Base-by-base conservation (phyloP, 2,888 invertebrate species). In the Pomacea canaliculata region DNA sequence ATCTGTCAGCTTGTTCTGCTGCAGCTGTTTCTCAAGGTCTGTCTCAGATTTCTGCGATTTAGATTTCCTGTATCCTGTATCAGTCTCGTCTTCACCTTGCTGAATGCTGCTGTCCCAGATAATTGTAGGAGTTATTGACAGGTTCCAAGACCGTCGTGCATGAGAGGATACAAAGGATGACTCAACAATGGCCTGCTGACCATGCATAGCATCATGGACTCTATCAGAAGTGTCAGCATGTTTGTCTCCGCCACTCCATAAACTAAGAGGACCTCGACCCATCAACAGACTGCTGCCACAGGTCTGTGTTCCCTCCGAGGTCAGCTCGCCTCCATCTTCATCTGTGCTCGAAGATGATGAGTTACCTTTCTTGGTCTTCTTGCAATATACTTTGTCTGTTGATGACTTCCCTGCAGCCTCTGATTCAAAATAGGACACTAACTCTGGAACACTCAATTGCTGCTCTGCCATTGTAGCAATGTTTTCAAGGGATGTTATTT, bases 181-280 rank as follows among this genome's bases (percentile, higher is more conserved):
- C n/a, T 73, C 70, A 10, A 51, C 37, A 46, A 76, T 46, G n/a
- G 7, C 62, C 68, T 76, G 68, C 5, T 9, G 23, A 13, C 73
- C 70, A 63, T 68, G 48, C 48, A 73, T 27, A 51, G 71, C 71
- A 27, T 70, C n/a, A 27, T 49, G 60, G n/a, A 56, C 16, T n/a
- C 60, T 70, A 12, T 62, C 56, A 37, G 73, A 59, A 13, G 73
- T 66, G 9, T 27, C 46, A n/a, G 56, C 68, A 49, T 70, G 56
- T 3, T 78, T 76, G n/a, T 85, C 84, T 16, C 81, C 83, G 12
- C 84, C 81, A 70, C 82, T 85, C 83, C 85, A 84, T 0, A 84
- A 73, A 78, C 83, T 83, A 27, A 86, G 71, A 51, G 86, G 85
- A 23, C 85, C 84, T 59, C 81, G 78, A 37, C 79, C 80, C 80